These are phyloP conservation scores for Grammomys surdaster DNA, from an alignment of 2,113 vertebrate species.

Conservation along the genomic window DNA sequence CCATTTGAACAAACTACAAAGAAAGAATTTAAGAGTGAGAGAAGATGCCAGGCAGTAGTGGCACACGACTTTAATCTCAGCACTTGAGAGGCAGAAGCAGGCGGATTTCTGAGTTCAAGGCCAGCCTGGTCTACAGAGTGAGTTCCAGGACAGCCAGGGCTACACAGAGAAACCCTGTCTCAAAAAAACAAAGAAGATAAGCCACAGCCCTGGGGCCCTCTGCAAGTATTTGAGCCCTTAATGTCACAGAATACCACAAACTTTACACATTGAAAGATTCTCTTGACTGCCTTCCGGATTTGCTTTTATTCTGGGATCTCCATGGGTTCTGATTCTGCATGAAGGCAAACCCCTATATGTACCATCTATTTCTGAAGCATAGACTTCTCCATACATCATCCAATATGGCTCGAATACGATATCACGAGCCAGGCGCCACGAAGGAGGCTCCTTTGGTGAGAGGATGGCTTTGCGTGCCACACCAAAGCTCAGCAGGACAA, in stretches of 20 bases:
- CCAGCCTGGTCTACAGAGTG: too few species aligned
- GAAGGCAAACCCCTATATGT: slow-evolving; percentile 73
- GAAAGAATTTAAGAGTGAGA: slow-evolving; percentile 39
- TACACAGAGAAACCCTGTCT: too few species aligned
- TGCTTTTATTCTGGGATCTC: neutral
- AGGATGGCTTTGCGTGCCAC: slow-evolving; percentile 97
- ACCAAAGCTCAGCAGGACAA: slow-evolving; percentile 96
- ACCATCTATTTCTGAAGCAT: slow-evolving; percentile 95
- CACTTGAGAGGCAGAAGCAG: too few species aligned
- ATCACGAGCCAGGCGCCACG: slow-evolving; percentile 94
- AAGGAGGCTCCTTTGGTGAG: slow-evolving; percentile 92
- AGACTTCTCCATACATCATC: slow-evolving; percentile 99
- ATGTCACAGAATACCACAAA: neutral
- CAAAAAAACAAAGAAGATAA: neutral
- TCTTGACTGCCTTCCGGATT: neutral
- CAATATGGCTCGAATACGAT: slow-evolving; percentile 97
- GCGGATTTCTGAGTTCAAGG: too few species aligned
- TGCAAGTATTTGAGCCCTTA: neutral
- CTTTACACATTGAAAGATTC: neutral
- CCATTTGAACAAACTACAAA: slow-evolving; percentile 89
- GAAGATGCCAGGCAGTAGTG: neutral
- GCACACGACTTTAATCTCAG: too few species aligned
- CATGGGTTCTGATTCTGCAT: neutral
- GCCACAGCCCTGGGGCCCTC: neutral
- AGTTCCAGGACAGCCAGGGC: too few species aligned